Base-by-base conservation (phyloP, 1,140 invertebrate genomes). In the Pogonomyrmex barbatus region DNA sequence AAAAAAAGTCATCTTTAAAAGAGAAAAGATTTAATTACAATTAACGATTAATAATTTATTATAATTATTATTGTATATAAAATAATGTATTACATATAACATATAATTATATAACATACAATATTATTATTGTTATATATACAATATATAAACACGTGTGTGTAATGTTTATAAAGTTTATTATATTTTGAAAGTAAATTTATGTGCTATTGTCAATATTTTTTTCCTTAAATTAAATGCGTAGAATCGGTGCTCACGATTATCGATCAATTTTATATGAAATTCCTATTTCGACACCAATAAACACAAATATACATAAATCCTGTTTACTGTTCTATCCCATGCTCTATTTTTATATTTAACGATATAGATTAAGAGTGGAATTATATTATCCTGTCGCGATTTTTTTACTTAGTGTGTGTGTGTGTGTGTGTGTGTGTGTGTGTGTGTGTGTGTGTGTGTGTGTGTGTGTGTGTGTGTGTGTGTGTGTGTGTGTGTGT, bases 41-140 rank as follows among this genome's bases (percentile, higher is more conserved):
- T 70, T 17, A 65, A 63, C 12, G 17, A 39, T 39, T 39, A 65
- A 50, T 50, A 70, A 62, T 62, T 70, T 50, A 50, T 50, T 50
- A 33, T 70, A 62, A 62, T 36, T 14, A 62, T 60, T 60, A 60
- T 14, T 60, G 3, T 54, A 54, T 65, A 65, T 8, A 42, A 9
- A 70, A 58, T 24, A 2, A 56, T 56, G 24, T 54, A 8, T 2
- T 58, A 0, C n/a, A 2, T 70, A 12, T 73, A 56, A 73, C 36
- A 58, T 70, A 50, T 36, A 39, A 65, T 54, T 54, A 73, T 73
- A 9, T 24, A 56, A 12, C 24, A 58, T 65, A n/a, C 1, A 56
- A 73, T 58, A 58, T 60, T 45, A 45, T 42, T 42, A 45, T 24
- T 67, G 24, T 45, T 67, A 67, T 24, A 65, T 36, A 54, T 10